Evolutionary conservation across 2,888 invertebrate species (phyloP), one percentile per base, ranked within the genome.

Genomic region (Aricia artaxerxes): DNA sequence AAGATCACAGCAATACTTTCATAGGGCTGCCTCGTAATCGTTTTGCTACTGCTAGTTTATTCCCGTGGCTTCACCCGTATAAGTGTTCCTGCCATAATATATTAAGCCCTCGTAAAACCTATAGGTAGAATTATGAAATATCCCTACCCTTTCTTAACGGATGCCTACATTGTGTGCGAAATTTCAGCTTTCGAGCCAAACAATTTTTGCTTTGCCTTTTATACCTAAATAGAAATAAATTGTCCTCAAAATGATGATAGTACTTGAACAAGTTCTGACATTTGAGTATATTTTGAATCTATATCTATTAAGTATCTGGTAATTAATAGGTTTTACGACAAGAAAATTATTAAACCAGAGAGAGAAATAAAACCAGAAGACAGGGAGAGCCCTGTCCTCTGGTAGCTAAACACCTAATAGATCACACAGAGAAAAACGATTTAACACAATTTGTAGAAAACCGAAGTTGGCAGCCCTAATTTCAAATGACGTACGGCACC

Each of bases 401-500:
- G 49, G 49, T 49, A 3, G 49, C 9, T 53, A 13, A 13, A 13
- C 4, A 53, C 57, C 16, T 53, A 53, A 53, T 53, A 53, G 44
- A 38, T 38, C 38, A 38, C 38, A 38, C 38, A 38, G 0, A 35
- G 35, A 53, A 53, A 53, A 53, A 13, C 3, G 3, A 53, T 53
- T 53, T 13, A 13, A 57, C 4, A 57, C 16, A 4, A 11, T 13
- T 13, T 53, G 57, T 4, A 57, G 1, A 73, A 40, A 61, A 61
- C 24, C 64, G 31, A 9, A 31, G 7, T 11, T 31, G 11, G 24
- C 53, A 76, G 13, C 76, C 76, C 76, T 76, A 31, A 53, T 31
- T 35, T 44, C 53, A 76, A 76, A 76, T 76, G 76, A 76, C 76
- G 57, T 35, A 76, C 75, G n/a, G 75, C 31, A 31, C 69, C 69